A percentile compares a stretch with the other conserved stretches of the same genome.
These are phyloP conservation scores for Steatocranus sp. DNA, from an alignment of 2,797 vertebrate species.

Conservation along the genomic window DNA sequence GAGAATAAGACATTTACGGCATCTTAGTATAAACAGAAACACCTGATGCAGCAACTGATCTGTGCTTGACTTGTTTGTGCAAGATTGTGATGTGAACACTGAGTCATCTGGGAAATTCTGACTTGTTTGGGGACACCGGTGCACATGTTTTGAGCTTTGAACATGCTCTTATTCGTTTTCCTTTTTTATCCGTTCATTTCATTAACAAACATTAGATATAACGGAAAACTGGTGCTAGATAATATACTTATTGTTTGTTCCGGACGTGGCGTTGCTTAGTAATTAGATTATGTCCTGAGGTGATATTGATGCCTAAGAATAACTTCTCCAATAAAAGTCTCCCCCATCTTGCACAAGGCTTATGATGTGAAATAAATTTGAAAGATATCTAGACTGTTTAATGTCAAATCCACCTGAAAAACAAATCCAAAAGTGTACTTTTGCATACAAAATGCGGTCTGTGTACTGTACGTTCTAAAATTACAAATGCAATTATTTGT, in stretches of 20 bases:
- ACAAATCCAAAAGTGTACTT: neutral
- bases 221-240: neutral
- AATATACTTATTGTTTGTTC: slow-evolving; percentile 21
- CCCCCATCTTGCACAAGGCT: neutral
- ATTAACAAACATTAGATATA: neutral
- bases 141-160: neutral
- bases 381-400: neutral
- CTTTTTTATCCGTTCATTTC: slow-evolving; percentile 1
- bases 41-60: slow-evolving; percentile 6
- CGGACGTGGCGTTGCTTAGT: neutral
- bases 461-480: neutral
- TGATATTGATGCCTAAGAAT: slow-evolving; percentile 23
- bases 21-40: neutral
- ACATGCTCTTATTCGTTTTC: neutral
- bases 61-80: neutral
- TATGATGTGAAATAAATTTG: slow-evolving; percentile 10
- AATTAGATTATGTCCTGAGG: slow-evolving; percentile 31
- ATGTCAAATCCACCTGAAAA: neutral
- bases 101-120: neutral
- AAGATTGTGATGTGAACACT: neutral
- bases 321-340: slow-evolving; percentile 10
- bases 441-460: neutral
- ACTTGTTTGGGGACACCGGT: neutral
- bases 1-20: neutral
- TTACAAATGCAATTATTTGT: neutral